Conservation (phyloP, 2,888 invertebrate species). For the Zootermopsis nevadensis region DNA sequence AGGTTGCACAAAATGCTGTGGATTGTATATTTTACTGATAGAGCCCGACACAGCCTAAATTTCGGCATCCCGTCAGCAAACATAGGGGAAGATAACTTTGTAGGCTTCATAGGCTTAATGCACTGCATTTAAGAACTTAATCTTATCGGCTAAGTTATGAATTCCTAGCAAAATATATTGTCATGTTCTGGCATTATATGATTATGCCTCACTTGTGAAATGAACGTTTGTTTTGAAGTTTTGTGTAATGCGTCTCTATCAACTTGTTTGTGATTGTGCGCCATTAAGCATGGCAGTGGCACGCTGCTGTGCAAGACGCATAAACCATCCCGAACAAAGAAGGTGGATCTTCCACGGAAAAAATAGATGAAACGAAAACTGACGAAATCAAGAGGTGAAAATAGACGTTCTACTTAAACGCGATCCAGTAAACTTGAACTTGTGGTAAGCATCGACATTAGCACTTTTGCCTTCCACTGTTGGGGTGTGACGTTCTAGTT, state of each 20-base stretch:
- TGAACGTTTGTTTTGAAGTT: neutral
- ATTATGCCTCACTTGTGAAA: neutral
- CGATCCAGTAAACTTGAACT: neutral
- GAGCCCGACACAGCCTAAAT: no score
- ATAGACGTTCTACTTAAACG: neutral
- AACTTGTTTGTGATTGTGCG: neutral
- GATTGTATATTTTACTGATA: no score
- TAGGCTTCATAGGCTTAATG: no score
- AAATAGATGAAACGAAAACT: conserved; percentile 16
- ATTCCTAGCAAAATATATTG: no score
- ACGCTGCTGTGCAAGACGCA: neutral
- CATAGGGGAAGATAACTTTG: no score
- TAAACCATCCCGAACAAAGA: conserved; percentile 16
- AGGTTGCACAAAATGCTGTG: no score
- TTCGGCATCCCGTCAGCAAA: no score
- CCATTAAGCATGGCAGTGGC: conserved; percentile 3
- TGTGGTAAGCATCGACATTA: no score
- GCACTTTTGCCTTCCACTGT: no score
- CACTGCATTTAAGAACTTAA: no score
- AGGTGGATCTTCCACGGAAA: neutral
- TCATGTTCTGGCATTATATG: neutral
- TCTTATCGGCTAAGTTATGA: no score
- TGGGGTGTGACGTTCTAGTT: no score
- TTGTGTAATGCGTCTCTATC: neutral
- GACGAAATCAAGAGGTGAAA: conserved; percentile 21